A percentile compares a stretch with the other conserved stretches of the same genome.
These are phyloP conservation scores for Nymphalis urticae DNA, from an alignment of 2,888 invertebrate genomes.

Conservation along the genomic window DNA sequence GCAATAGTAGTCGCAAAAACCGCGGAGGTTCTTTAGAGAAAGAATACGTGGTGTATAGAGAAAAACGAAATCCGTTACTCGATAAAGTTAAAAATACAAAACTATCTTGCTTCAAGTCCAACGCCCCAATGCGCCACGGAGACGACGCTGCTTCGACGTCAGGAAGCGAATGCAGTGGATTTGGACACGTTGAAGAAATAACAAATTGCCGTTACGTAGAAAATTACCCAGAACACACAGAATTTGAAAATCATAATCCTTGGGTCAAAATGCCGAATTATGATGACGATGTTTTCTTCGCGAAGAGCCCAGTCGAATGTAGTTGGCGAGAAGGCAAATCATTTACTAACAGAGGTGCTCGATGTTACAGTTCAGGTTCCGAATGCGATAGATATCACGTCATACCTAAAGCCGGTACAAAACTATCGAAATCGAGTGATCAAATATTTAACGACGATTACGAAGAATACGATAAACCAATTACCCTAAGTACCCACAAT, in stretches of 20 bases:
- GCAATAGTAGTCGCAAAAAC: constrained; percentile 74
- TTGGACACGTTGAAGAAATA: constrained; percentile 72
- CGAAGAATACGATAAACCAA: constrained; percentile 61
- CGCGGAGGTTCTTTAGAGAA: constrained; percentile 79
- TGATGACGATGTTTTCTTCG: constrained; percentile 76
- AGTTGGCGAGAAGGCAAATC: constrained; percentile 71
- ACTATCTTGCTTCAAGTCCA: constrained; percentile 85
- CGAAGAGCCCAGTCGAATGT: constrained; percentile 67
- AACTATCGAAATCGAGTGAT: constrained; percentile 78
- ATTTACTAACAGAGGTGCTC: constrained; percentile 66
- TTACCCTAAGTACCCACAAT: constrained; percentile 64
- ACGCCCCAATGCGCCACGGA: constrained; percentile 75
- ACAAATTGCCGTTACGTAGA: constrained; percentile 62
- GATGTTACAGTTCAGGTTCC: constrained; percentile 78
- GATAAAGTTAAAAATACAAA: constrained; percentile 87
- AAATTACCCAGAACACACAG: constrained; percentile 67
- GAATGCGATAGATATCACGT: constrained; percentile 76
- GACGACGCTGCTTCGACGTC: constrained; percentile 78
- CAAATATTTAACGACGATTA: constrained; percentile 80
- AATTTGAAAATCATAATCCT: constrained; percentile 77
- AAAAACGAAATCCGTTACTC: constrained; percentile 86
- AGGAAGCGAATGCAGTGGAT: constrained; percentile 78
- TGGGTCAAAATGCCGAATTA: constrained; percentile 76
- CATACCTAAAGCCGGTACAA: constrained; percentile 70
- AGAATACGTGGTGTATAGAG: constrained; percentile 82